These are phyloP conservation scores for Neoarius graeffei DNA, from an alignment of 2,113 vertebrate species.

Conservation along the genomic window DNA sequence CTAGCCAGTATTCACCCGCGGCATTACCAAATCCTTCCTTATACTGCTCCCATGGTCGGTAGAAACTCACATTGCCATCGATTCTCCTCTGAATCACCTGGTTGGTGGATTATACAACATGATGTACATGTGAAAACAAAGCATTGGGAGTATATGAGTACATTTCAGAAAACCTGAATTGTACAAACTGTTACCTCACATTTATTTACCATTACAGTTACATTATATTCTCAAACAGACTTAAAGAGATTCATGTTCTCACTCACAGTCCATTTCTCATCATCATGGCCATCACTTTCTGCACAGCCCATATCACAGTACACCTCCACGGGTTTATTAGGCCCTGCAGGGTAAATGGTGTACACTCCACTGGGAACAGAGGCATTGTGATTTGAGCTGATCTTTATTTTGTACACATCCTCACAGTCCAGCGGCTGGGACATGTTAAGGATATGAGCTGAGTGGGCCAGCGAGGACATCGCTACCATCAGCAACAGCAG, in stretches of 20 bases:
- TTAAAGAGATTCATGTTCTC: background rate
- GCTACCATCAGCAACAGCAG: conserved; percentile 44
- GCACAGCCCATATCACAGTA: conserved; percentile 62
- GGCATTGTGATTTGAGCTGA: background rate
- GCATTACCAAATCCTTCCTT: no score
- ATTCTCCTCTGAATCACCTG: conserved; percentile 70
- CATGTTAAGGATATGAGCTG: background rate
- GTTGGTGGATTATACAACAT: background rate
- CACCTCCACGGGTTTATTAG: conserved; percentile 54
- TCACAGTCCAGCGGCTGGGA: conserved; percentile 58
- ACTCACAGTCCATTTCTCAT: conserved; percentile 60
- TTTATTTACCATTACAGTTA: background rate
- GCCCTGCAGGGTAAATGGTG: conserved; percentile 59
- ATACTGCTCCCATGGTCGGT: conserved; percentile 34
- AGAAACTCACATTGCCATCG: conserved; percentile 74
- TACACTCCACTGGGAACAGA: conserved; percentile 53
- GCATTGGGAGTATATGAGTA: background rate
- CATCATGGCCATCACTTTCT: background rate
- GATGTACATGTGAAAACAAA: background rate
- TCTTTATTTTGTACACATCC: conserved; percentile 49
- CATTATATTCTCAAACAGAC: background rate
- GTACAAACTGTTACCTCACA: background rate
- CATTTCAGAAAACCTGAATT: background rate
- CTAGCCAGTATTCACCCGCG: no score
- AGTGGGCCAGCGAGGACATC: conserved; percentile 4